A percentile compares a stretch with the other conserved stretches of the same genome.
These are phyloP conservation scores for Escarpia spicata DNA, from an alignment of 2,888 invertebrate species.

Conservation along the genomic window DNA sequence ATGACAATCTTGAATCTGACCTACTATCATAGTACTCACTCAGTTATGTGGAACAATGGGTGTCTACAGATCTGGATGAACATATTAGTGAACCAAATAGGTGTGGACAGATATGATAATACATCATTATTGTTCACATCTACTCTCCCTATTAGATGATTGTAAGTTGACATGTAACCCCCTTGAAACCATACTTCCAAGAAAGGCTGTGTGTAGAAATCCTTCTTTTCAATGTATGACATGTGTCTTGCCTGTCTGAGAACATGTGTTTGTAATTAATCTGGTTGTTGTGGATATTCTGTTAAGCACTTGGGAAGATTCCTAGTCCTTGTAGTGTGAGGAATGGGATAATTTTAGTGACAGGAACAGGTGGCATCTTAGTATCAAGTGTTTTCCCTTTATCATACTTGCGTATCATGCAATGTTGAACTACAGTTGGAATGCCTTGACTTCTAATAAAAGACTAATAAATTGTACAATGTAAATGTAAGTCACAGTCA, in stretches of 20 bases:
- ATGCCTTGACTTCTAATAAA: too few species aligned
- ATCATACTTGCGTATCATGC: not conserved
- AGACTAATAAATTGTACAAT: too few species aligned
- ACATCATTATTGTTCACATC: not conserved
- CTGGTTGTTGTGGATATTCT: not conserved
- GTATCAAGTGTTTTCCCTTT: not conserved
- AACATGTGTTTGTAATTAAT: not conserved
- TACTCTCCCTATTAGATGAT: not conserved
- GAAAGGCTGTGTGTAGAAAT: not conserved
- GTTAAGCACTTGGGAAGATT: not conserved
- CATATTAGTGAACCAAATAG: too few species aligned
- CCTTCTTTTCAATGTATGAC: not conserved
- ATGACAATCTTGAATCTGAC: too few species aligned
- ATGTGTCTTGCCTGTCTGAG: not conserved
- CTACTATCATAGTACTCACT: too few species aligned
- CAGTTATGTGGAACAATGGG: too few species aligned
- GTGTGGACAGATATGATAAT: too few species aligned
- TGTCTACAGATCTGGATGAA: too few species aligned
- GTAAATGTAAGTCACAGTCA: too few species aligned
- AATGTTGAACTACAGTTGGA: not conserved
- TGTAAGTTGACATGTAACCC: too few species aligned
- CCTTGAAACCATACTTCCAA: not conserved
- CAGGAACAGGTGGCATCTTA: not conserved
- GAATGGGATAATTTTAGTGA: not conserved
- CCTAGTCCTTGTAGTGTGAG: not conserved